A percentile compares a stretch with the other conserved stretches of the same genome.
phyloP scores from a whole-genome alignment of 2,888 invertebrate species.

The Kuschelorhynchus macadamiae region DNA sequence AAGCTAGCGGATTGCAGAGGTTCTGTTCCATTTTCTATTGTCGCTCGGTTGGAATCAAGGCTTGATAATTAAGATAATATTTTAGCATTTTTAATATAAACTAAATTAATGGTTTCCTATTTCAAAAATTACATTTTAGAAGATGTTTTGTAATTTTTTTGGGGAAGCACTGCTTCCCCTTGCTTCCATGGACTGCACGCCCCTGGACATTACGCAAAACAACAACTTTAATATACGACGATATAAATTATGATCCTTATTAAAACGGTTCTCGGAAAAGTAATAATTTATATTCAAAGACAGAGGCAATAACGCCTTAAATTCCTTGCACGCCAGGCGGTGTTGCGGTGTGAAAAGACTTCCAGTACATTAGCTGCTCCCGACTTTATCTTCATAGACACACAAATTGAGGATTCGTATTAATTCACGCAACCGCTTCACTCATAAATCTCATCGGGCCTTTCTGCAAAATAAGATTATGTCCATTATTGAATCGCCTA shows the following conservation, averaged over 20 bases:
- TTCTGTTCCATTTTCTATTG: no score
- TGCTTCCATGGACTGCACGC: no score
- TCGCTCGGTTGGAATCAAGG: no score
- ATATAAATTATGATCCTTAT: background rate
- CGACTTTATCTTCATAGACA: constrained; percentile 28
- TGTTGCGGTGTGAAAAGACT: constrained; percentile 18
- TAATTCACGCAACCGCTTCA: constrained; percentile 22
- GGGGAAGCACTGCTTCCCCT: no score
- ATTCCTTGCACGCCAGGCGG: constrained; percentile 3
- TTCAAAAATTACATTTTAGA: no score
- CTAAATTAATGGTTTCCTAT: no score
- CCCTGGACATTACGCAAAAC: no score
- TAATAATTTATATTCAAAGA: background rate
- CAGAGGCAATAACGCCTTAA: background rate
- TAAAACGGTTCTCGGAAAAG: background rate
- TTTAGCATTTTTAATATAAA: no score
- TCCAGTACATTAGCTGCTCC: constrained; percentile 27
- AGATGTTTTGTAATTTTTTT: no score
- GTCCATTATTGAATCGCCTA: constrained; percentile 36
- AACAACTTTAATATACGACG: no score
- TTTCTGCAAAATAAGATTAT: constrained; percentile 43
- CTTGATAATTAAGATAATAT: no score
- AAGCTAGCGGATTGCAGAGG: no score
- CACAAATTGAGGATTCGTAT: constrained; percentile 32
- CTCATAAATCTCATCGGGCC: constrained; percentile 32